phyloP scores from a whole-genome alignment of 35 echinoderm and acorn worm genomes.

The Apostichopus japonicus region DNA sequence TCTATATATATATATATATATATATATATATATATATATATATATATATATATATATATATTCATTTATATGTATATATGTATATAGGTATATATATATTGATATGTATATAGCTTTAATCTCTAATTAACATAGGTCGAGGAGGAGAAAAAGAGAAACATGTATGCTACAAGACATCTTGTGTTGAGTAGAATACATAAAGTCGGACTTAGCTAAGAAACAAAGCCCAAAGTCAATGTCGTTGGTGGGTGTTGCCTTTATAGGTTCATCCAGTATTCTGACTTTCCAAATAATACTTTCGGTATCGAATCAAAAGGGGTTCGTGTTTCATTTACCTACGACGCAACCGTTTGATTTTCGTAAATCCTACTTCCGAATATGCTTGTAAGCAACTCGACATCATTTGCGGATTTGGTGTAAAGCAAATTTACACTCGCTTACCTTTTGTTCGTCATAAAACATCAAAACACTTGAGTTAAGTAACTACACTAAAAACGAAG shows the following conservation, averaged over 20 bases:
- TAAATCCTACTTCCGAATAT: constrained; percentile 20
- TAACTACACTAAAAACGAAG: background rate
- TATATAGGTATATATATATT: too few relatives aligned
- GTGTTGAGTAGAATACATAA: too few relatives aligned
- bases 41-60: too few relatives aligned
- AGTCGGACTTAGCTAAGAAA: background rate
- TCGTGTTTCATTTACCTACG: constrained; percentile 35
- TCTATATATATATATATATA: too few relatives aligned
- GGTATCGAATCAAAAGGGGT: constrained; percentile 18
- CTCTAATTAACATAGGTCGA: too few relatives aligned
- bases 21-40: too few relatives aligned
- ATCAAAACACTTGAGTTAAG: constrained; percentile 43
- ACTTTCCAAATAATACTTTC: background rate
- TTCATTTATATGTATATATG: too few relatives aligned
- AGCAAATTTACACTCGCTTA: constrained; percentile 35
- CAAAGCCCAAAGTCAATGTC: background rate
- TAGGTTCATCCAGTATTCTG: background rate
- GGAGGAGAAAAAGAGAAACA: too few relatives aligned
- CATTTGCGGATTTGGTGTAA: constrained; percentile 35
- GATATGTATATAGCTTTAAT: too few relatives aligned
- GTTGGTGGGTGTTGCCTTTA: background rate
- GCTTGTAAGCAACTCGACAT: background rate
- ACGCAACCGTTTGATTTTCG: constrained; percentile 31
- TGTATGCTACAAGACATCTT: too few relatives aligned
- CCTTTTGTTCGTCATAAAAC: constrained; percentile 18